phyloP scores from a whole-genome alignment of 2,797 vertebrate species.

The Acrossocheilus fasciatus region DNA sequence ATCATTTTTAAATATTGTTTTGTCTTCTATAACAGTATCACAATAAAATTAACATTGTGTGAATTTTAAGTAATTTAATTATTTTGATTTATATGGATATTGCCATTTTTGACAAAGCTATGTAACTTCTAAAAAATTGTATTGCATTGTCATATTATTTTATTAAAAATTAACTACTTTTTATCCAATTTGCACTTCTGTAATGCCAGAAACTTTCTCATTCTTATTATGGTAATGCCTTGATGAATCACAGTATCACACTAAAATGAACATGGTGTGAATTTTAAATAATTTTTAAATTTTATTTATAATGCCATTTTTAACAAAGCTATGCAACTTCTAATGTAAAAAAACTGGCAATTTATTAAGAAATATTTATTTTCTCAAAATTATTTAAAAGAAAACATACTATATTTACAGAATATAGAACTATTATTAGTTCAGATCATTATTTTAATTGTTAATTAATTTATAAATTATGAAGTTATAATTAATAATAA shows the following conservation, averaged over 20 bases:
- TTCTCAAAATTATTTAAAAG: background rate
- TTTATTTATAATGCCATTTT: background rate
- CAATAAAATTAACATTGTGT: background rate
- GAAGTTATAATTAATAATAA: background rate
- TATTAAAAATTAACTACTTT: background rate
- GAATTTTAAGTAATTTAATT: background rate
- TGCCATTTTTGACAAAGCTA: background rate
- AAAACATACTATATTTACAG: background rate
- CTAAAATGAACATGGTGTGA: background rate
- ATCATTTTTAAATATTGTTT: background rate
- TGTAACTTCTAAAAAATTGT: background rate
- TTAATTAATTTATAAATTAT: background rate
- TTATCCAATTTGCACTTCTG: background rate
- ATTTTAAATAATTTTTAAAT: background rate
- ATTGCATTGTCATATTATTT: background rate
- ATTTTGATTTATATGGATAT: no score
- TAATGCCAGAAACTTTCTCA: background rate
- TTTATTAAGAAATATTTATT: background rate
- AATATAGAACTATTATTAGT: background rate
- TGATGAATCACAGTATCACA: background rate
- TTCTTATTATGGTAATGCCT: background rate
- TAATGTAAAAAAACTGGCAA: background rate
- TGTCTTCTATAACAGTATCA: background rate
- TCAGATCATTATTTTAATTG: background rate
- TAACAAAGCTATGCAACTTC: background rate